Conservation (phyloP, 2,888 invertebrate genomes). For the Apotomis betuletana region DNA sequence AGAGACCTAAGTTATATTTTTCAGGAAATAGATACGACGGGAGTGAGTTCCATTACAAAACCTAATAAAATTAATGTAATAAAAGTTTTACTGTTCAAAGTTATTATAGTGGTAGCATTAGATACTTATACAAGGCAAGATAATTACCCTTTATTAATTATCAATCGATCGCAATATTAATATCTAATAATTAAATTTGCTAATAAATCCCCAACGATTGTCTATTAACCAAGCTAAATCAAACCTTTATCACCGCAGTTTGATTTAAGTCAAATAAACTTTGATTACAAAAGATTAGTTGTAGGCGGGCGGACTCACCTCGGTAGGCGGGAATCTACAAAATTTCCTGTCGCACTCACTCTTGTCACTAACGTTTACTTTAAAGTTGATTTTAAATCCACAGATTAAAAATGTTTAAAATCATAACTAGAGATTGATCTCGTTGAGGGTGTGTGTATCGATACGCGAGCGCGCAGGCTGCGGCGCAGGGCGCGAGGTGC, state of each 20-base stretch:
- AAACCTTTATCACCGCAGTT: background rate
- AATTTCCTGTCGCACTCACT: conserved; percentile 65
- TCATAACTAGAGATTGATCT: conserved; percentile 39
- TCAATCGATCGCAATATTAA: too few species aligned
- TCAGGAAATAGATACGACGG: too few species aligned
- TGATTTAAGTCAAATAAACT: background rate
- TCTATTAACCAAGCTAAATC: too few species aligned
- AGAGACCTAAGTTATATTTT: too few species aligned
- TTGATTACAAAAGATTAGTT: background rate
- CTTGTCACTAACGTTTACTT: conserved; percentile 53
- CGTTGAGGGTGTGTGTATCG: conserved; percentile 60
- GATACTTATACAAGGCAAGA: too few species aligned
- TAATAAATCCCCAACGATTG: too few species aligned
- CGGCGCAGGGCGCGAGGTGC: conserved; percentile 54
- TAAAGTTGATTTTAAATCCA: conserved; percentile 48
- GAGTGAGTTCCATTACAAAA: too few species aligned
- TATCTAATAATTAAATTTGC: too few species aligned
- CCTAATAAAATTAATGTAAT: too few species aligned
- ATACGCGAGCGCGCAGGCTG: conserved; percentile 48
- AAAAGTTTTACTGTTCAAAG: too few species aligned
- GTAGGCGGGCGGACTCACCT: conserved; percentile 58
- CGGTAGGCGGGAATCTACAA: conserved; percentile 54
- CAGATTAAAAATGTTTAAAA: conserved; percentile 33
- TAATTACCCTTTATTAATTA: too few species aligned
- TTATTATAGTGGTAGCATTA: too few species aligned